Evolutionary conservation across 2,113 vertebrate species (phyloP).

Genomic region (Carettochelys insculpta): DNA sequence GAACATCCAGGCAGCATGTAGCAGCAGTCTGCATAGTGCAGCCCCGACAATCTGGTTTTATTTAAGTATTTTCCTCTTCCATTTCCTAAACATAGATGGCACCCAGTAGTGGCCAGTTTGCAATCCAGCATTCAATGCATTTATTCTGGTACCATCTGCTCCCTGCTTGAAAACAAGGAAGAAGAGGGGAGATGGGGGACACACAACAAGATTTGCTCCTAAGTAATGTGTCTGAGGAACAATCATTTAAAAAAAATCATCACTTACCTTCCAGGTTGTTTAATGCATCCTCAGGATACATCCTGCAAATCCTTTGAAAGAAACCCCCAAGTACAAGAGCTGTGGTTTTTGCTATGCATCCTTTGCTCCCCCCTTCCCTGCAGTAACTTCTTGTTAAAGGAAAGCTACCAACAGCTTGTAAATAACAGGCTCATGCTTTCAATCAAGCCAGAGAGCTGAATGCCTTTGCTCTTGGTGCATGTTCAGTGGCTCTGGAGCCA

Average conservation of each 20-base stretch:
- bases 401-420: neutral
- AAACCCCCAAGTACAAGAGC: neutral
- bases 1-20: neutral
- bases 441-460: slow-evolving; percentile 52
- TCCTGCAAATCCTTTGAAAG: neutral
- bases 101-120: fast-evolving
- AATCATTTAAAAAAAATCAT: neutral
- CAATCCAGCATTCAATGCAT: neutral
- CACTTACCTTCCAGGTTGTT: slow-evolving; percentile 2
- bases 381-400: slow-evolving; percentile 12
- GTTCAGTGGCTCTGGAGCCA: slow-evolving; percentile 17
- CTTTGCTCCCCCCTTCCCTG: slow-evolving; percentile 35
- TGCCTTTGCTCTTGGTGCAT: neutral
- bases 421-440: slow-evolving; percentile 29
- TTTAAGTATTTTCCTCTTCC: neutral
- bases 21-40: neutral
- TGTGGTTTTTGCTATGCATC: neutral
- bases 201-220: neutral
- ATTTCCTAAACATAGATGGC: neutral
- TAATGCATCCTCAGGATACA: neutral
- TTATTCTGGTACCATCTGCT: neutral
- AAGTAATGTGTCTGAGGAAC: neutral
- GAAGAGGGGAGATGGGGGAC: neutral
- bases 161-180: neutral
- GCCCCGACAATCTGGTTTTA: neutral